Conservation (phyloP, 2,113 vertebrate genomes). For the Pterophyllum scalare region DNA sequence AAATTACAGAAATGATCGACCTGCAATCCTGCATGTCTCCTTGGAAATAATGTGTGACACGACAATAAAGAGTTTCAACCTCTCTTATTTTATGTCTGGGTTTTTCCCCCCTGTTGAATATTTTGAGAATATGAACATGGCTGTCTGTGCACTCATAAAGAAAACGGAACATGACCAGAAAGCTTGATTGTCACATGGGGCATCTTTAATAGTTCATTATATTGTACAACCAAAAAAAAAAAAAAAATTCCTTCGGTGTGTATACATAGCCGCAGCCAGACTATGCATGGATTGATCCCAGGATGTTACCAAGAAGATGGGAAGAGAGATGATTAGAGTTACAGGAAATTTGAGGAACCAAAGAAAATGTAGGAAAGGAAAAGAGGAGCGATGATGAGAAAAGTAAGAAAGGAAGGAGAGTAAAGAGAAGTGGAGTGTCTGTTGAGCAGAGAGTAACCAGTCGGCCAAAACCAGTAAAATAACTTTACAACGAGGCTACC, state of each 20-base stretch:
- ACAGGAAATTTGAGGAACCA: constrained; percentile 29
- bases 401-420: constrained; percentile 37
- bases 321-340: constrained; percentile 31
- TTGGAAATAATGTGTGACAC: constrained; percentile 71
- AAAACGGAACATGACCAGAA: constrained; percentile 20
- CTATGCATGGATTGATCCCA: constrained; percentile 82
- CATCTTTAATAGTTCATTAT: constrained; percentile 78
- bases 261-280: constrained; percentile 67
- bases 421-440: constrained; percentile 66
- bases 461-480: constrained; percentile 48
- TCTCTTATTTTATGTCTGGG: constrained; percentile 21
- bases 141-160: not conserved
- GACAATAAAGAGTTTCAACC: constrained; percentile 78
- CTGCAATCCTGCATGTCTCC: constrained; percentile 81
- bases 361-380: constrained; percentile 13
- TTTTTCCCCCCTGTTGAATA: not conserved
- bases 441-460: constrained; percentile 55
- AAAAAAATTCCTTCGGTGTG: constrained; percentile 41
- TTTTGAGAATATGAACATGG: not conserved
- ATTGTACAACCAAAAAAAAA: constrained; percentile 78
- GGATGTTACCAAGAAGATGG: constrained; percentile 78
- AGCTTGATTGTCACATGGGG: constrained; percentile 76
- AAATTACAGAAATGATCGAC: constrained; percentile 67
- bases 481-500: constrained; percentile 67
- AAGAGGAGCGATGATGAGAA: not conserved